These are phyloP conservation scores for Conus ventricosus DNA, from an alignment of 1,140 invertebrate species.

Conservation along the genomic window DNA sequence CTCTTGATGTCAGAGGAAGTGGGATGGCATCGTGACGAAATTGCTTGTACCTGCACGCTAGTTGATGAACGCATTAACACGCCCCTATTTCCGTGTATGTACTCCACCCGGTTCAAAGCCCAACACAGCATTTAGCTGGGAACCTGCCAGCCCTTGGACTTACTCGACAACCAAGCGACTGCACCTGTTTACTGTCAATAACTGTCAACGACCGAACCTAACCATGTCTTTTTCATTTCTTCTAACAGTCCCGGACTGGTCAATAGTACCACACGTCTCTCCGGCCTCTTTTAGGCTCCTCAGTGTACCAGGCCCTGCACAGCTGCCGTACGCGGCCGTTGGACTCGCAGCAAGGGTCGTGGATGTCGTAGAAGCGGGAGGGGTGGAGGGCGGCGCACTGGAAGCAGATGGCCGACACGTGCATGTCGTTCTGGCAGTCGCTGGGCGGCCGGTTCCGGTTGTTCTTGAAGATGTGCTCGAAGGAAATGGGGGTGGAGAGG, in stretches of 20 bases:
- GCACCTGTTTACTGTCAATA: too few relatives aligned
- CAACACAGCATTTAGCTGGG: too few relatives aligned
- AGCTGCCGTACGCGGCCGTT: neutral
- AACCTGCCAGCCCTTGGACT: too few relatives aligned
- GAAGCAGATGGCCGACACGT: neutral
- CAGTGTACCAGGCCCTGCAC: neutral
- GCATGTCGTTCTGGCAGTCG: neutral
- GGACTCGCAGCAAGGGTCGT: neutral
- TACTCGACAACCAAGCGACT: too few relatives aligned
- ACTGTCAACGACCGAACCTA: too few relatives aligned
- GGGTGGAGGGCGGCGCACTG: neutral
- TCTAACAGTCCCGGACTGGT: neutral
- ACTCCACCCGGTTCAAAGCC: too few relatives aligned
- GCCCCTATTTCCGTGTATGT: too few relatives aligned
- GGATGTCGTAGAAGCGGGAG: neutral
- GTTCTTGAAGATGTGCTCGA: neutral
- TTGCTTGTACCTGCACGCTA: too few relatives aligned
- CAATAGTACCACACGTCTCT: conserved; percentile 13
- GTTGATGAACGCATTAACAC: too few relatives aligned
- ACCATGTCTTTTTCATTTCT: too few relatives aligned
- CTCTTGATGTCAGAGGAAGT: too few relatives aligned
- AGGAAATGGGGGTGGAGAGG: neutral
- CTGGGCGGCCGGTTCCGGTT: neutral
- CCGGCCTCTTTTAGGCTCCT: neutral
- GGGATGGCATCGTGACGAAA: too few relatives aligned